Percentiles rank a stretch among this genome's conserved stretches.
These are phyloP conservation scores for Acronicta aceris DNA, from an alignment of 2,888 invertebrate genomes.

Conservation along the genomic window DNA sequence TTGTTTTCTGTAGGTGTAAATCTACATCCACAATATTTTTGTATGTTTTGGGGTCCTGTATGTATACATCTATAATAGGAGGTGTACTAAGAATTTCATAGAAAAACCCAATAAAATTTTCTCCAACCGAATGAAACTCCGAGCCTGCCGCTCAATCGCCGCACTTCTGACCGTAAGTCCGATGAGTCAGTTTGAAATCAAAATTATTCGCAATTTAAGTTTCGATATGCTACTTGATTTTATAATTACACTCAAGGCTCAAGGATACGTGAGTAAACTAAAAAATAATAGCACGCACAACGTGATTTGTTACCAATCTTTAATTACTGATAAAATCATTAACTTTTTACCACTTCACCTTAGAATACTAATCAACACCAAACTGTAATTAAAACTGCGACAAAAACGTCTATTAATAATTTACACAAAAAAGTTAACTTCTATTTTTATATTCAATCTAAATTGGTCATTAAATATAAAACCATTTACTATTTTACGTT, in stretches of 20 bases:
- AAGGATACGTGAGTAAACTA: constrained; percentile 4
- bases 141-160: too few species aligned
- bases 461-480: constrained; percentile 26
- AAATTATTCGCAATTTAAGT: constrained; percentile 3
- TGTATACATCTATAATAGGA: too few species aligned
- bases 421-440: constrained; percentile 1
- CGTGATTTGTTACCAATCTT: constrained; percentile 1
- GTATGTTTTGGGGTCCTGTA: too few species aligned
- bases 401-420: not conserved
- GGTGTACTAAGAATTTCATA: too few species aligned
- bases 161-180: too few species aligned
- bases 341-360: constrained; percentile 5
- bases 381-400: not conserved
- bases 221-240: not conserved
- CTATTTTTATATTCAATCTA: constrained; percentile 22
- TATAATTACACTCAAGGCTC: constrained; percentile 11
- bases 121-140: too few species aligned
- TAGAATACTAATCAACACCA: not conserved
- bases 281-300: constrained; percentile 1
- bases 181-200: too few species aligned
- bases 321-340: constrained; percentile 6
- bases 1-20: too few species aligned
- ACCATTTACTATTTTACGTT: constrained; percentile 21
- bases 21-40: too few species aligned
- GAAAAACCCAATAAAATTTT: too few species aligned